These are phyloP conservation scores for Papilio protenor DNA, from an alignment of 2,888 invertebrate genomes.

Conservation along the genomic window DNA sequence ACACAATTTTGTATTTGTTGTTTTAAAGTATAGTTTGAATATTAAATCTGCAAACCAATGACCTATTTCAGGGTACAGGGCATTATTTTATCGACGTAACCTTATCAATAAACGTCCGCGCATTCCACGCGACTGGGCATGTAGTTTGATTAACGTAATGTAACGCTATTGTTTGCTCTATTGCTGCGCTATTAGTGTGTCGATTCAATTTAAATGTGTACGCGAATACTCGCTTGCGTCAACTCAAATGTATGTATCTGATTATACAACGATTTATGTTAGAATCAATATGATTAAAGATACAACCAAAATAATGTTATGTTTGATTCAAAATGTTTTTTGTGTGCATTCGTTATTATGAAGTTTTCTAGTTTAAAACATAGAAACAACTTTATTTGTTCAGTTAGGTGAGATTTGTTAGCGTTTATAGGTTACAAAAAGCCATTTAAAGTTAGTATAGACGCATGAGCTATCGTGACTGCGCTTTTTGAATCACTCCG, in stretches of 20 bases:
- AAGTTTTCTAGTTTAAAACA: background rate
- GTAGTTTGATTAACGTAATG: slow-evolving; percentile 12
- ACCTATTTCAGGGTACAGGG: background rate
- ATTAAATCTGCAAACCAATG: background rate
- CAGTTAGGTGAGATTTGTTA: background rate
- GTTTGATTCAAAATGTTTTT: background rate
- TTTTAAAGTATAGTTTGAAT: background rate
- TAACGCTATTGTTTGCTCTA: slow-evolving; percentile 29
- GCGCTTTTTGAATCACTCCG: background rate
- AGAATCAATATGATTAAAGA: background rate
- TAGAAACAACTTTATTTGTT: background rate
- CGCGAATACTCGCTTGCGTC: slow-evolving; percentile 5
- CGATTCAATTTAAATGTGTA: slow-evolving; percentile 24
- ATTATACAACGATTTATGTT: background rate
- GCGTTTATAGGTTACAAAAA: background rate
- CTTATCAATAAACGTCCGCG: slow-evolving; percentile 14
- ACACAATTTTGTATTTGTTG: background rate
- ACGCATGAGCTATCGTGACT: background rate
- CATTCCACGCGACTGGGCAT: slow-evolving; percentile 25
- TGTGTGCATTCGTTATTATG: background rate
- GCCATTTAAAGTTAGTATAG: background rate
- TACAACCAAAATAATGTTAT: background rate
- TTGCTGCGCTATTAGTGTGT: slow-evolving; percentile 23
- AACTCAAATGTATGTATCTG: background rate
- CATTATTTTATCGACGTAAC: slow-evolving; percentile 12